Conservation (phyloP, 2,113 vertebrate genomes). For the Nerophis ophidion region DNA sequence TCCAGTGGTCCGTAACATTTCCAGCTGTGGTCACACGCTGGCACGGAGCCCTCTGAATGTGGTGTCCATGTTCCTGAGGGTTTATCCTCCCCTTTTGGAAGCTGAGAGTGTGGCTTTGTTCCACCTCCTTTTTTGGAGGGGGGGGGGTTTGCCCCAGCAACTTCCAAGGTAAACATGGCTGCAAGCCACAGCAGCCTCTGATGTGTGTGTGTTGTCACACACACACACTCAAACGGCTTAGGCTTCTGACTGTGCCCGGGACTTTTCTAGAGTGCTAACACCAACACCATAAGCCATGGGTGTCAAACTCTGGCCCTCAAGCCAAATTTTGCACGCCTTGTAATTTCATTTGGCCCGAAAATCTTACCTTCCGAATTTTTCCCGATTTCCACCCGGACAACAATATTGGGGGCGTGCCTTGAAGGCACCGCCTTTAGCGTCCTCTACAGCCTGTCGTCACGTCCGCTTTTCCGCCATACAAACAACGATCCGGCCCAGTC, state of each 20-base stretch:
- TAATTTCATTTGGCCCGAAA: too few relatives aligned
- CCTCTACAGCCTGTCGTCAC: too few relatives aligned
- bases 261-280: conserved; percentile 37
- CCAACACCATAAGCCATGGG: conserved; percentile 41
- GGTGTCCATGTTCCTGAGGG: conserved; percentile 4
- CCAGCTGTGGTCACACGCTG: background rate
- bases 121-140: conserved; percentile 8
- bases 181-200: conserved; percentile 44
- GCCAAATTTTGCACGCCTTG: too few relatives aligned
- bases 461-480: too few relatives aligned
- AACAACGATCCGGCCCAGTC: too few relatives aligned
- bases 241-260: conserved; percentile 35
- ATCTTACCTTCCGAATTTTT: too few relatives aligned
- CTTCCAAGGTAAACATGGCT: conserved; percentile 44
- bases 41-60: background rate
- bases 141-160: conserved; percentile 1
- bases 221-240: too few relatives aligned
- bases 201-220: too few relatives aligned
- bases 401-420: too few relatives aligned
- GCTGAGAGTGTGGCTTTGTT: conserved; percentile 14
- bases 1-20: background rate
- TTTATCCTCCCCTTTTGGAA: conserved; percentile 33
- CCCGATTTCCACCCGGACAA: too few relatives aligned
- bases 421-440: too few relatives aligned
- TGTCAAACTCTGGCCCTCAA: too few relatives aligned